Base-by-base conservation (phyloP, 2,797 vertebrate species). In the Amblyraja radiata region DNA sequence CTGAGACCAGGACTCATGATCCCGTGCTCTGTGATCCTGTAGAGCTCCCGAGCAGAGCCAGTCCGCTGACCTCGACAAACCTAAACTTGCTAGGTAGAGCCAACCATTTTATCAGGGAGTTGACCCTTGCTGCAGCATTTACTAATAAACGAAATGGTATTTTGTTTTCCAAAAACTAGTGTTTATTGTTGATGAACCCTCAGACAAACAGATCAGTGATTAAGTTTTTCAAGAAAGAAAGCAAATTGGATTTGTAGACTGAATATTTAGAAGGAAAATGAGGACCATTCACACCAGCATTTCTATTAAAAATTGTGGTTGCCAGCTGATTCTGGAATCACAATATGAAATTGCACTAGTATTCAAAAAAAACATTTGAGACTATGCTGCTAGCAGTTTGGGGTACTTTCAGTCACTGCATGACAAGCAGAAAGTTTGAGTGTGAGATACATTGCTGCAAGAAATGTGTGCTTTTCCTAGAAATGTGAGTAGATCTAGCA, bases 381-480 rank as follows among this genome's bases (percentile, higher is more conserved):
- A 76, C 71, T 68, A 46, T 92, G 90, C 90, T 76, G 90, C 39
- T 54, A 92, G 90, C 90, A 92, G 90, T 76, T 74, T 92, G 74
- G 90, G 90, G 71, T 92, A 92, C 39, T 92, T 58, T 39, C 76
- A 92, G 90, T 74, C 73, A 92, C 90, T 92, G 90, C 90, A 92
- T 92, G 71, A 92, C 14, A 68, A 71, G 90, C 39, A 46, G 73
- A 25, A 46, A 54, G 36, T 73, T 91, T 71, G 90, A 74, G 68
- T 21, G 71, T 74, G 74, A 91, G 90, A 28, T 91, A 25, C 25
- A 74, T 91, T 91, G 54, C 68, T 74, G 36, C 39, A 23, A 58
- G 90, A 76, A 54, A 73, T 54, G 54, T 92, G 90, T 76, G 68
- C 73, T 92, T 92, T 92, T 92, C 90, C 90, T 71, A 74, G 90